A percentile compares a stretch with the other conserved stretches of the same genome.
These are phyloP conservation scores for Neodiprion fabricii DNA, from an alignment of 1,140 invertebrate genomes.

Conservation along the genomic window DNA sequence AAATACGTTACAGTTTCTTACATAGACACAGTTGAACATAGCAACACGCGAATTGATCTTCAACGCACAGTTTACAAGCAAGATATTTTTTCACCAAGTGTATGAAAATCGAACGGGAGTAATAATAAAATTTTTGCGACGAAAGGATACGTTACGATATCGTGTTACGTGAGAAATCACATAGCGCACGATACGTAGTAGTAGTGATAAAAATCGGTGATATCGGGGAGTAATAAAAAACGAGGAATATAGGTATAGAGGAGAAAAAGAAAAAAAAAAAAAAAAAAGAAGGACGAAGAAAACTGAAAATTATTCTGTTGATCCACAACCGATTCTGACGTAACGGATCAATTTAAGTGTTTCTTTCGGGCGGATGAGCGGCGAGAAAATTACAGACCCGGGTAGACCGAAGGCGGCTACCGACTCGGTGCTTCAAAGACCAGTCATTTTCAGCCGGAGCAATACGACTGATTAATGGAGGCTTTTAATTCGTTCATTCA, in stretches of 20 bases:
- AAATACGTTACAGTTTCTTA: too few relatives aligned
- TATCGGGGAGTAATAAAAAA: neutral
- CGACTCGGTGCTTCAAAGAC: constrained; percentile 34
- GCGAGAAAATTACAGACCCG: constrained; percentile 54
- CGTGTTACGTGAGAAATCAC: too few relatives aligned
- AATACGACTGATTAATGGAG: constrained; percentile 49
- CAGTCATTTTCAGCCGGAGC: constrained; percentile 43
- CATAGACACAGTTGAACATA: too few relatives aligned
- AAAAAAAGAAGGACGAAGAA: neutral
- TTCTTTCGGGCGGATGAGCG: constrained; percentile 30
- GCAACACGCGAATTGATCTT: too few relatives aligned
- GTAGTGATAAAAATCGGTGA: too few relatives aligned
- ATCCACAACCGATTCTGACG: constrained; percentile 4
- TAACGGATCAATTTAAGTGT: constrained; percentile 7
- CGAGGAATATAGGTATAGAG: neutral
- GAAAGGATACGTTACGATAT: too few relatives aligned
- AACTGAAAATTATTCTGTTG: neutral
- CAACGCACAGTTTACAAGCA: too few relatives aligned
- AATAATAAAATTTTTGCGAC: too few relatives aligned
- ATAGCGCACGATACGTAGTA: too few relatives aligned
- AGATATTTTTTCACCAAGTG: too few relatives aligned
- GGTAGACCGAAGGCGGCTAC: constrained; percentile 32
- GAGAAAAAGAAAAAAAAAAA: neutral
- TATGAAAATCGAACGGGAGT: too few relatives aligned
- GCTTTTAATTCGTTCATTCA: constrained; percentile 53